Evolutionary conservation across 2,888 invertebrate species (phyloP).

Genomic region (Lycaena phlaeas): DNA sequence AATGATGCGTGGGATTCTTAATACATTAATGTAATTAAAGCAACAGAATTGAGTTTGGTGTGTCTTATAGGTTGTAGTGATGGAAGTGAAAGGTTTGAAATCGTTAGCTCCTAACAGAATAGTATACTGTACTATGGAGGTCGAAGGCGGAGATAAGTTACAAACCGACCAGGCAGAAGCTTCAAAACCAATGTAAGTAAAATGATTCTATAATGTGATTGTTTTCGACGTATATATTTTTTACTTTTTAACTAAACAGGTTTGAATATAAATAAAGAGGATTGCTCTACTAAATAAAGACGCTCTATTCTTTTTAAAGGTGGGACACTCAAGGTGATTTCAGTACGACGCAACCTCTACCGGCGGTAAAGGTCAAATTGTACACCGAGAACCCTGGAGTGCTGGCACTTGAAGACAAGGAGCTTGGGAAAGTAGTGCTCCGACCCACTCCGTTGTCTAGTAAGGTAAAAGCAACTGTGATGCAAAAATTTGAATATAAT

Average conservation of each 20-base stretch:
- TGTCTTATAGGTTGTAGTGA: conserved; percentile 90
- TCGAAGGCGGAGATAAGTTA: conserved; percentile 98
- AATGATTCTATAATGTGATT: too few species aligned
- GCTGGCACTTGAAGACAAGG: conserved; percentile 98
- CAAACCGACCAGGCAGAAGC: conserved; percentile 99
- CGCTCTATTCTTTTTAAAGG: conserved; percentile 62
- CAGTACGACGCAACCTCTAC: conserved; percentile 96
- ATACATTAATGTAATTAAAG: too few species aligned
- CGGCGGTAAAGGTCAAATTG: conserved; percentile 97
- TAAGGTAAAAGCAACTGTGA: conserved; percentile 77
- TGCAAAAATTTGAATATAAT: too few species aligned
- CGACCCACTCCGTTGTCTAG: conserved; percentile 90
- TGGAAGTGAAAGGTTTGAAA: conserved; percentile 99
- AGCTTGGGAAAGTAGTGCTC: conserved; percentile 93
- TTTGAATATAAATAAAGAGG: too few species aligned
- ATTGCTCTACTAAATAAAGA: too few species aligned
- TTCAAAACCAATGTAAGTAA: conserved; percentile 92
- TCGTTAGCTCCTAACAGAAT: conserved; percentile 97
- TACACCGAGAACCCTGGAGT: conserved; percentile 98
- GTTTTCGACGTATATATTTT: too few species aligned
- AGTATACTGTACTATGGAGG: conserved; percentile 99
- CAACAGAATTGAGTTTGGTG: not conserved
- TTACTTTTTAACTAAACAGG: too few species aligned
- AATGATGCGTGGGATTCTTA: too few species aligned
- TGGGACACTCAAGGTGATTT: conserved; percentile 99